Evolutionary conservation across 1,140 invertebrate genomes (phyloP).

Genomic region (Calliphora vicina): DNA sequence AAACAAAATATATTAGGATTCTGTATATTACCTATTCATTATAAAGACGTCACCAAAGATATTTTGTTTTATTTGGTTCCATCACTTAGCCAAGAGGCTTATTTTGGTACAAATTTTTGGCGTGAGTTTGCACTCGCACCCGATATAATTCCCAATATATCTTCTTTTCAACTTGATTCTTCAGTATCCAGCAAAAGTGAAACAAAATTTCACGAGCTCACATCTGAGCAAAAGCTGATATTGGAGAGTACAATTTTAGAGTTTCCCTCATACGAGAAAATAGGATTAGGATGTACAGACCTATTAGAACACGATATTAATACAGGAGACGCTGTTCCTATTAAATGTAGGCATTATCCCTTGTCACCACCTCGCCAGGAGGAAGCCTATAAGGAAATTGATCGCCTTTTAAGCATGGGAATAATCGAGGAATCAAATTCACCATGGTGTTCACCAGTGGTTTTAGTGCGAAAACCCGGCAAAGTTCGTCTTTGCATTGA

Average conservation of each 20-base stretch:
- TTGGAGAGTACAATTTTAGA: constrained; percentile 46
- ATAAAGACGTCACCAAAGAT: not conserved
- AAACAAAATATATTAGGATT: not conserved
- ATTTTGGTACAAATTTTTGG: no score
- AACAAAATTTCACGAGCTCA: constrained; percentile 44
- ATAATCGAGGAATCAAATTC: constrained; percentile 45
- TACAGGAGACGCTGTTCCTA: no score
- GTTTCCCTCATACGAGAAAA: no score
- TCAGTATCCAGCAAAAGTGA: not conserved
- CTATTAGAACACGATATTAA: no score
- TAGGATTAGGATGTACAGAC: no score
- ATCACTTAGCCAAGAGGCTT: no score
- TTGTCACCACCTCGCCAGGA: constrained; percentile 43
- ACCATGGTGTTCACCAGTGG: constrained; percentile 47
- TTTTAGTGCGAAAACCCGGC: no score
- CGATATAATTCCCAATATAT: constrained; percentile 37
- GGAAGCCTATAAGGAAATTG: constrained; percentile 43
- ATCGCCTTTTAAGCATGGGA: constrained; percentile 45
- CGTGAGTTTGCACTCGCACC: no score
- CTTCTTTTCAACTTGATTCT: not conserved
- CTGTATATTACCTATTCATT: not conserved
- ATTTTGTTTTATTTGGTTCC: constrained; percentile 1
- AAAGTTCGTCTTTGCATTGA: no score
- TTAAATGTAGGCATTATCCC: constrained; percentile 46
- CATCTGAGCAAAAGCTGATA: no score